phyloP scores from a whole-genome alignment of 2,113 vertebrate genomes.

The Pongo abelii region DNA sequence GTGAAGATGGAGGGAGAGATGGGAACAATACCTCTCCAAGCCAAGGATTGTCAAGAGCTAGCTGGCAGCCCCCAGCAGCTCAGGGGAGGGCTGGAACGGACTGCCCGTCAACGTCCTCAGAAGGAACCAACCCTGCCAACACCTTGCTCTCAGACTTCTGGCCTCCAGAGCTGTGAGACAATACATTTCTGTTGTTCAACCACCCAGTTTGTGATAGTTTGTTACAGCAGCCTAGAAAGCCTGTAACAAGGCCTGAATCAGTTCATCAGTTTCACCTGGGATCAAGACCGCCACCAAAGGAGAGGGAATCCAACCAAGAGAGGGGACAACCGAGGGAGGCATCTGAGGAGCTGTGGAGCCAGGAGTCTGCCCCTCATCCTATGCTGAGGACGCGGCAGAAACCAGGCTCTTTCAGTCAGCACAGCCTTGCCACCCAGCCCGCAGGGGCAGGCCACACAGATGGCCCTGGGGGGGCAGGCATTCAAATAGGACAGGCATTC shows the following conservation, averaged over 20 bases:
- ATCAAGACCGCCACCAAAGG: not conserved
- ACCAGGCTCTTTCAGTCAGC: not conserved
- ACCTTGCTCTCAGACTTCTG: not conserved
- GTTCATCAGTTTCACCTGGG: not conserved
- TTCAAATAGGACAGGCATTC: too few relatives aligned
- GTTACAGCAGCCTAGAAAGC: not conserved
- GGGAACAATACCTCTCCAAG: fast-evolving
- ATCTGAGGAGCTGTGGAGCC: fast-evolving
- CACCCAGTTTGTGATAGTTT: fast-evolving
- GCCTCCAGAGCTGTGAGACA: not conserved
- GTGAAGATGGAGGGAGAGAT: not conserved
- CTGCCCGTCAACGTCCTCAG: fast-evolving
- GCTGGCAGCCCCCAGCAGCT: not conserved
- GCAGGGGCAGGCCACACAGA: not conserved
- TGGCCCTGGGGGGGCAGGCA: too few relatives aligned
- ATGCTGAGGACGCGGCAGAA: fast-evolving
- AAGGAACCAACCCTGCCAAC: not conserved
- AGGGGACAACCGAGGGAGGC: not conserved
- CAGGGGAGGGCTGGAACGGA: too few relatives aligned
- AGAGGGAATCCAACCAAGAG: not conserved
- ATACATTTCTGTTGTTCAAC: not conserved
- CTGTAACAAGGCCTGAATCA: not conserved
- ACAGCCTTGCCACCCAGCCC: not conserved
- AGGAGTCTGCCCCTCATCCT: not conserved
- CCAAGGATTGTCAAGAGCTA: not conserved